Base-by-base conservation (phyloP, 2,888 invertebrate genomes). In the Cryptus armator region DNA sequence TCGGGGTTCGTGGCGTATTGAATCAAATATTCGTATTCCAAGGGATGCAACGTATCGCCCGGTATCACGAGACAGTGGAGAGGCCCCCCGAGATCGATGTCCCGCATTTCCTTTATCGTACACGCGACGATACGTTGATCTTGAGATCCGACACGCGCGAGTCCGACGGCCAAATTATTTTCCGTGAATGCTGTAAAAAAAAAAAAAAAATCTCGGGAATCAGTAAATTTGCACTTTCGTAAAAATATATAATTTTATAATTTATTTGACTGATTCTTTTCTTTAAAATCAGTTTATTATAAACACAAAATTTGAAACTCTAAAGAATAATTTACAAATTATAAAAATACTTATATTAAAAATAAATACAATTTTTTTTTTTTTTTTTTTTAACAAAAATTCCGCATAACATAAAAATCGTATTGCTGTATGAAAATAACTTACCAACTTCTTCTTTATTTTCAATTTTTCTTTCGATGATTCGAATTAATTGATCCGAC, bases 31-130 rank as follows among this genome's bases (percentile, higher is more conserved):
- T 99, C 99, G 77, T 95, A 93, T 95, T 99, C 99, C 48, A 99
- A 94, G 10, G 98, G 98, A 95, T 99, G 99, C 93, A 99, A 94
- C 83, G 94, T 94, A 88, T 96, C 95, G 56, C 97, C 97, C 84
- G 98, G 96, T 90, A 99, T 96, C 76, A 99, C 96, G 62, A 99
- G 95, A 62, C 98, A 99, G 94, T 99, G 99, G 62, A 99, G 95
- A 0, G 99, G 99, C 51, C 95, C 95, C 4, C 99, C 99, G 86
- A 99, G 94, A 91, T 97, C 96, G 64, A 94, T 94, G 24, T 94
- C 91, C 71, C 95, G 94, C 97, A 99, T 97, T 87, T 97, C 95
- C 86, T 95, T 93, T 85, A 99, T 94, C 10, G 97, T 95, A 91
- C 96, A 96, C 53, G 96, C 97, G 14, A 96, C 94, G 89, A 99